phyloP scores from a whole-genome alignment of 2,113 vertebrate species.

The Triplophysa tibetana region DNA sequence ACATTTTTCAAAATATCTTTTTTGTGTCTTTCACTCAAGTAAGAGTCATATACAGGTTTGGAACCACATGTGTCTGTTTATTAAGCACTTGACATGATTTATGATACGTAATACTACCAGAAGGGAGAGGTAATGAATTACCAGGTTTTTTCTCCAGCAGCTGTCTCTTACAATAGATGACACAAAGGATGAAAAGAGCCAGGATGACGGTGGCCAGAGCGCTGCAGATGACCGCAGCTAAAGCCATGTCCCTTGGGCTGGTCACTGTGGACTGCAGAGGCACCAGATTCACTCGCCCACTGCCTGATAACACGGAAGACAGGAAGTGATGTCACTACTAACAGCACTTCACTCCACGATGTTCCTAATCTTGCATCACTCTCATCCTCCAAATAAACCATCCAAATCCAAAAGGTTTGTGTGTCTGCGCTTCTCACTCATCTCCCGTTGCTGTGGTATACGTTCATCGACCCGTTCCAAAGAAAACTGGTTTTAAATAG shows the following conservation, averaged over 20 bases:
- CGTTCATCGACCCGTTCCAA: conserved; percentile 22
- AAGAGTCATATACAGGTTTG: no score
- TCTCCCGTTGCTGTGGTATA: conserved; percentile 7
- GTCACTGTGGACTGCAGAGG: conserved; percentile 85
- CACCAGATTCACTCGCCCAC: conserved; percentile 90
- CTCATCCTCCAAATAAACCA: background rate
- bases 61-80: no score
- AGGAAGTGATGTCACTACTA: background rate
- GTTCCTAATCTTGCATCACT: background rate
- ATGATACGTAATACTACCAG: background rate
- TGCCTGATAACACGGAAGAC: conserved; percentile 70
- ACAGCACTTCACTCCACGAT: no score
- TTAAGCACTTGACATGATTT: background rate
- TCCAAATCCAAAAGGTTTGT: background rate
- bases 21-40: no score
- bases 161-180: conserved; percentile 96
- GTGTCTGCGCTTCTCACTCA: background rate
- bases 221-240: conserved; percentile 94
- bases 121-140: background rate
- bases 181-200: conserved; percentile 90
- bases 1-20: no score
- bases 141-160: conserved; percentile 95
- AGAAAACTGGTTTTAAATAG: conserved; percentile 60
- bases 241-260: conserved; percentile 90
- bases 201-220: conserved; percentile 91